Conservation (phyloP, 2,113 vertebrate species). For the Mixornis gularis region DNA sequence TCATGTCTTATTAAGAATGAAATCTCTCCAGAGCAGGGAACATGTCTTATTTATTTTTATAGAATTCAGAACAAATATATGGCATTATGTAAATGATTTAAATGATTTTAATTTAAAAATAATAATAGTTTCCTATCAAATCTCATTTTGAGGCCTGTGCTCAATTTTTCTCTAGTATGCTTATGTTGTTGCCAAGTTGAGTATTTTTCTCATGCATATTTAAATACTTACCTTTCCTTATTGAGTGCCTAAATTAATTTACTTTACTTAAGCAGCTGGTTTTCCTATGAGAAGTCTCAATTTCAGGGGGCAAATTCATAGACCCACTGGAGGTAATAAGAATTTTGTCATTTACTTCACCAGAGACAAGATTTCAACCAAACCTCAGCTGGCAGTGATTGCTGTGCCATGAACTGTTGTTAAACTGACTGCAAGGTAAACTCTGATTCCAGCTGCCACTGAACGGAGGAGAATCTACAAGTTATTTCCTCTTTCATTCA, state of each 20-base stretch:
- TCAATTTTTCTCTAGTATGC: slow-evolving; percentile 10
- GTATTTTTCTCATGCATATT: background rate
- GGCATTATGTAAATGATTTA: background rate
- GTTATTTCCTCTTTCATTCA: background rate
- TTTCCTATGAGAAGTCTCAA: background rate
- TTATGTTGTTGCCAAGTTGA: background rate
- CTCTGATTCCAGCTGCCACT: background rate
- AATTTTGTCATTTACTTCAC: background rate
- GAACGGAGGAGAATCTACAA: background rate
- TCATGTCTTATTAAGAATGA: background rate
- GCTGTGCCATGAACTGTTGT: background rate
- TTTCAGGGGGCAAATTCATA: background rate
- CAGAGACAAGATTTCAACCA: background rate
- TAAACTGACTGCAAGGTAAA: background rate
- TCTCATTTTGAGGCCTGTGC: background rate
- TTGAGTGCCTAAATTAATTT: background rate
- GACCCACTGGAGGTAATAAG: background rate
- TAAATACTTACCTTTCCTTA: background rate
- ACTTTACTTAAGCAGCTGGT: background rate
- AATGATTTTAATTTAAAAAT: slow-evolving; percentile 1
- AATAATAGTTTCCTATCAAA: background rate
- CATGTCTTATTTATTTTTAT: slow-evolving; percentile 8
- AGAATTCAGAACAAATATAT: background rate
- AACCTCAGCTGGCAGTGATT: background rate
- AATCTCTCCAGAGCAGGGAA: background rate